These are phyloP conservation scores for Eurystomus glaucurus DNA, from an alignment of 2,797 vertebrate genomes.

Conservation along the genomic window DNA sequence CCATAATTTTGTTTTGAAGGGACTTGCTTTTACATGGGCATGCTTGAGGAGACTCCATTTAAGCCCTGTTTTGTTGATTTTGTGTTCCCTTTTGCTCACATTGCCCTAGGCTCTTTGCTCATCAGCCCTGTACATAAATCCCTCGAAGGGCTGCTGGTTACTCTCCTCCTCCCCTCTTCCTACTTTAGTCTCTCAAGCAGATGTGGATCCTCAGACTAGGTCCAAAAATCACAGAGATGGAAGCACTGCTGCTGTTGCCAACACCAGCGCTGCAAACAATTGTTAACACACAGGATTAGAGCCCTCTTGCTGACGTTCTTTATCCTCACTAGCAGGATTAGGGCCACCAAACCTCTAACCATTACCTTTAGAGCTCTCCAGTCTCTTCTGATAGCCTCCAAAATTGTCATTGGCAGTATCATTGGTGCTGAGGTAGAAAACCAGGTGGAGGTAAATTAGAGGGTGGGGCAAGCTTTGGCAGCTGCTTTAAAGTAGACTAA, in stretches of 20 bases:
- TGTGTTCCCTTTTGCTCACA: neutral
- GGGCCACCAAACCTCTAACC: rapidly evolving
- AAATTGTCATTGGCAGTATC: rapidly evolving
- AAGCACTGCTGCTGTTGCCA: neutral
- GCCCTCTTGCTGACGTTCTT: neutral
- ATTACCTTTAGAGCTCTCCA: neutral
- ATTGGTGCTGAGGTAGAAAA: rapidly evolving
- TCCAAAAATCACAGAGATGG: rapidly evolving
- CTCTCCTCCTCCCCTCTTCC: neutral
- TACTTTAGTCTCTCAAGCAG: neutral
- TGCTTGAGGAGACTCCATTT: neutral
- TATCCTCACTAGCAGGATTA: neutral
- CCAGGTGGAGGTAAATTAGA: neutral
- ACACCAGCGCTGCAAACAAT: neutral
- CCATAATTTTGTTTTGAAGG: neutral
- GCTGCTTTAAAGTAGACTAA: neutral
- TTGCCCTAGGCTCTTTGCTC: neutral
- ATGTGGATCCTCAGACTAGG: neutral
- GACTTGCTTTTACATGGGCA: rapidly evolving
- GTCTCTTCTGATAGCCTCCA: no score
- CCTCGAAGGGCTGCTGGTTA: neutral
- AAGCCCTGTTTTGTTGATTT: neutral
- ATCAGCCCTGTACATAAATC: neutral
- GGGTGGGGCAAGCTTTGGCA: neutral
- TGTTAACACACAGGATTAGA: neutral